Evolutionary conservation across 2,888 invertebrate genomes (phyloP), one percentile per base, ranked within the genome.

Genomic region (Apocheima hispidaria): DNA sequence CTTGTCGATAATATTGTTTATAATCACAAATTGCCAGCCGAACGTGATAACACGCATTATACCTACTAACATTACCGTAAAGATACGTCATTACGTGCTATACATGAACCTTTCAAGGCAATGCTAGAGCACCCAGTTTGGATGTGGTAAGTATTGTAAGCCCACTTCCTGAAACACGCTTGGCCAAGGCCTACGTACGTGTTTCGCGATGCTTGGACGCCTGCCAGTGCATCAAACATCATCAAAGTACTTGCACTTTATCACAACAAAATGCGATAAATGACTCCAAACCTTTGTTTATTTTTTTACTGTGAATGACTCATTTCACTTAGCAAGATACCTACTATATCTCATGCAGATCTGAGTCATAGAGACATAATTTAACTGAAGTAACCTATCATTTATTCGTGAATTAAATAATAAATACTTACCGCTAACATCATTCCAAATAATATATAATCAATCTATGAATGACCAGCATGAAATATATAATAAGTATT

Each of bases 71-170:
- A 75, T 71, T 48, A 53, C 56, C 41, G 48, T 18, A 20, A 28
- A 52, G 49, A 55, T 76, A 71, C 73, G 70, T 70, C 68, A 70
- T 69, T 68, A 69, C 30, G 18, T 48, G 30, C 28, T 73, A n/a
- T 79, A 80, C 70, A 69, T 78, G 72, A 80, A 82, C 78, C 75
- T 82, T 78, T 80, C 81, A 83, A 86, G 85, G 82, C 78, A 77
- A 78, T 81, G 71, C 67, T 76, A 80, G 77, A 81, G 79, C 77
- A 69, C 71, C 65, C 78, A 78, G 77, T 62, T 60, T 57, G 63
- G 66, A 35, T 64, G 28, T 14, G 69, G 67, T n/a, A n/a, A n/a
- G n/a, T 69, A 72, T 77, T 70, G 65, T 75, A 74, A 67, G 76
- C n/a, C 16, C 48, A 63, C 67, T 70, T 70, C 70, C 70, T 48